Evolutionary conservation across 2,888 invertebrate genomes (phyloP).

Genomic region (Ormyrus labotus): DNA sequence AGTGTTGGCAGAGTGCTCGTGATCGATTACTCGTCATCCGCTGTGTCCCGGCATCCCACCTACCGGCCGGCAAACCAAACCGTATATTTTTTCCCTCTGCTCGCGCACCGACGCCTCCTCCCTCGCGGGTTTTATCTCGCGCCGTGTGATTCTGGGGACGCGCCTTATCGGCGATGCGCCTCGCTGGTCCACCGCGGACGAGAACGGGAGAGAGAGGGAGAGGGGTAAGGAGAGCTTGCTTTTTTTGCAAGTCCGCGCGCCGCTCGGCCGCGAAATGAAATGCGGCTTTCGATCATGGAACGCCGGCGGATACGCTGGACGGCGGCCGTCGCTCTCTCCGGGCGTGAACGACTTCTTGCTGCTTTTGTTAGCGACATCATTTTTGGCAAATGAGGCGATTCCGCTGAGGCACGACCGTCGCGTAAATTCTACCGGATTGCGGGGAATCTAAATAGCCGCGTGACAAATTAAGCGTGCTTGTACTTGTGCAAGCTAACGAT

Average conservation of each 20-base stretch:
- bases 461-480: too few species aligned
- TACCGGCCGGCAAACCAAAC: constrained; percentile 66
- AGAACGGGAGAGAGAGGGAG: too few species aligned
- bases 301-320: background rate
- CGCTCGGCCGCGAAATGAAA: constrained; percentile 29
- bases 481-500: too few species aligned
- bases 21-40: constrained; percentile 75
- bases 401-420: too few species aligned
- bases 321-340: background rate
- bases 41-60: constrained; percentile 66
- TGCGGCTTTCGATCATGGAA: constrained; percentile 24
- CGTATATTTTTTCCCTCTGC: constrained; percentile 62
- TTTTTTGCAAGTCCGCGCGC: background rate
- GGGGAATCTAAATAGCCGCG: too few species aligned
- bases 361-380: background rate
- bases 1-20: constrained; percentile 72
- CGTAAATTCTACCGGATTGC: too few species aligned
- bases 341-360: background rate
- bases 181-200: background rate
- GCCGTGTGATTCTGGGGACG: too few species aligned
- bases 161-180: constrained; percentile 5
- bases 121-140: too few species aligned
- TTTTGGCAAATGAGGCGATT: background rate
- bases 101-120: constrained; percentile 18
- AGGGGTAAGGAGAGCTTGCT: background rate